phyloP scores from a whole-genome alignment of 1,140 invertebrate genomes.

The Tetramorium simillimum region DNA sequence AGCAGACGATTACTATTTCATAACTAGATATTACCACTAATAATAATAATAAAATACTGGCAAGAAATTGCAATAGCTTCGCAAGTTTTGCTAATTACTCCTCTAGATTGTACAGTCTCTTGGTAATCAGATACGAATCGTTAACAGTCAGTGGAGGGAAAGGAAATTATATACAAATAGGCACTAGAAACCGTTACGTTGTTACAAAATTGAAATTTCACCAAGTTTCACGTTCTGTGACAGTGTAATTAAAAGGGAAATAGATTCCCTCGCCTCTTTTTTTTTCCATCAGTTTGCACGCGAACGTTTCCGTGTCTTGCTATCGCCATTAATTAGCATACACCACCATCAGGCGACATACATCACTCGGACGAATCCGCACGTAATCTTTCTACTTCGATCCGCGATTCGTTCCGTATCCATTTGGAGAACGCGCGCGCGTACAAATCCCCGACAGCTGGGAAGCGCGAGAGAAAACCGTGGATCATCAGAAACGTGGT shows the following conservation, averaged over 20 bases:
- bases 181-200: neutral
- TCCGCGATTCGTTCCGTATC: neutral
- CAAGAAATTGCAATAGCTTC: neutral
- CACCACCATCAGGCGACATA: slow-evolving; percentile 3
- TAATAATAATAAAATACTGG: neutral
- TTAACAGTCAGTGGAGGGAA: neutral
- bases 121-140: neutral
- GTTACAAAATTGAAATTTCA: neutral
- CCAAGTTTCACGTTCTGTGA: neutral
- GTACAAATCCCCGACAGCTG: neutral
- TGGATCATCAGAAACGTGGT: neutral
- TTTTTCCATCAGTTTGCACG: slow-evolving; percentile 22
- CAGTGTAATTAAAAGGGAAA: slow-evolving; percentile 33
- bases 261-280: neutral
- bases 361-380: neutral
- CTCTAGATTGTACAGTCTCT: neutral
- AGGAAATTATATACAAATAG: neutral
- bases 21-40: too few relatives aligned
- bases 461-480: neutral
- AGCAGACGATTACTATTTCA: neutral
- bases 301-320: slow-evolving; percentile 38
- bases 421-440: neutral
- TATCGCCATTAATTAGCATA: slow-evolving; percentile 47
- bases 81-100: neutral
- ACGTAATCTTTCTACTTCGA: neutral